Percentiles rank a stretch among this genome's conserved stretches.
Conservation (phyloP, 2,888 invertebrate genomes). For the Mythimna lalbum region DNA sequence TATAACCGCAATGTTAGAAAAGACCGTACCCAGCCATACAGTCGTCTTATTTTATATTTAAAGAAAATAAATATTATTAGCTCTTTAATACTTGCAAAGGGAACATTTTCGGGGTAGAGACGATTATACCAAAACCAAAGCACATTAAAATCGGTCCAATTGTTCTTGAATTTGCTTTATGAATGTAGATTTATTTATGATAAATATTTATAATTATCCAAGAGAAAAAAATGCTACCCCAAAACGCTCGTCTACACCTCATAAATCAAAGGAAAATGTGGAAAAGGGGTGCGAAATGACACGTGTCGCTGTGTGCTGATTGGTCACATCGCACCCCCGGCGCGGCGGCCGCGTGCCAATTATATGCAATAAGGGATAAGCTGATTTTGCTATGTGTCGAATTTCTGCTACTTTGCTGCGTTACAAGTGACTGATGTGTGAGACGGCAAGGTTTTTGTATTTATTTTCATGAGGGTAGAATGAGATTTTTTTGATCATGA, state of each 20-base stretch:
- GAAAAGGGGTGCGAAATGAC: constrained; percentile 87
- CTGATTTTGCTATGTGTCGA: constrained; percentile 75
- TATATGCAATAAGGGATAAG: constrained; percentile 83
- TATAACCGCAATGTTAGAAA: no score
- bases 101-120: no score
- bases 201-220: no score
- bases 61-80: no score
- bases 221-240: background rate
- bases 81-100: no score
- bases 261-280: constrained; percentile 83
- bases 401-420: constrained; percentile 54
- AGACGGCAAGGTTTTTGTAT: constrained; percentile 3
- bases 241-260: constrained; percentile 69
- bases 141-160: no score
- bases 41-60: no score
- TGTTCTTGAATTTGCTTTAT: no score
- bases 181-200: no score
- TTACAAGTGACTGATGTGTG: constrained; percentile 47
- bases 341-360: constrained; percentile 72
- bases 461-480: background rate
- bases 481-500: background rate
- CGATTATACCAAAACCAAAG: no score
- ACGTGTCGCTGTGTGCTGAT: constrained; percentile 85
- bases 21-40: no score
- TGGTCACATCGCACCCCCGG: constrained; percentile 79